Evolutionary conservation across 1,140 invertebrate genomes (phyloP), one percentile per base, ranked within the genome.

Genomic region (Philaenus spumarius): DNA sequence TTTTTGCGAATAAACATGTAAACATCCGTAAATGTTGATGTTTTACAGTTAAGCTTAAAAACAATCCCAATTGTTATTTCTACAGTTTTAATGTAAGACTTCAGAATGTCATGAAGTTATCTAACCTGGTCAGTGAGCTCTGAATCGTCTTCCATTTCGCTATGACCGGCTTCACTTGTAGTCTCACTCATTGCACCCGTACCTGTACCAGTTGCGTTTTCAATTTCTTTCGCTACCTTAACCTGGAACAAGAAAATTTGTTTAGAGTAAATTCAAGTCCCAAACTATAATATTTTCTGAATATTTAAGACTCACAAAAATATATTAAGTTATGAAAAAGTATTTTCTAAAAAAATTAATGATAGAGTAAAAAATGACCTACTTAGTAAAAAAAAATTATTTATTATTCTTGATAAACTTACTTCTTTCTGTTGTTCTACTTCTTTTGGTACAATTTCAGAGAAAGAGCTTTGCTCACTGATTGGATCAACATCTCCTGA

Each of bases 61-160:
- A n/a, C n/a, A n/a, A n/a, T n/a, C n/a, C n/a, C n/a, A n/a, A n/a
- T n/a, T n/a, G n/a, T n/a, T n/a, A n/a, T n/a, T n/a, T n/a, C n/a
- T n/a, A n/a, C n/a, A n/a, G n/a, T n/a, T n/a, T n/a, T n/a, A n/a
- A n/a, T n/a, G n/a, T n/a, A n/a, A n/a, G n/a, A n/a, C n/a, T n/a
- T n/a, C n/a, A n/a, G n/a, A n/a, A n/a, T n/a, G n/a, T n/a, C n/a
- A n/a, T n/a, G n/a, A n/a, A n/a, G n/a, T n/a, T n/a, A n/a, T n/a
- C 26, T 5, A 39, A 54, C 39, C 39, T 51, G 48, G 46, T 43
- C 26, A 9, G 9, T 22, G 12, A 42, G 69, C 53, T 68, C 68
- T 23, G 71, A 70, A 35, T 75, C 72, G 26, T 64, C 65, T 43
- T 68, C 65, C 17, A 72, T 68, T 55, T 73, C 74, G 47, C 63